A percentile compares a stretch with the other conserved stretches of the same genome.
Evolutionary conservation across 2,888 invertebrate species (phyloP).

Genomic region (Salticus scenicus): DNA sequence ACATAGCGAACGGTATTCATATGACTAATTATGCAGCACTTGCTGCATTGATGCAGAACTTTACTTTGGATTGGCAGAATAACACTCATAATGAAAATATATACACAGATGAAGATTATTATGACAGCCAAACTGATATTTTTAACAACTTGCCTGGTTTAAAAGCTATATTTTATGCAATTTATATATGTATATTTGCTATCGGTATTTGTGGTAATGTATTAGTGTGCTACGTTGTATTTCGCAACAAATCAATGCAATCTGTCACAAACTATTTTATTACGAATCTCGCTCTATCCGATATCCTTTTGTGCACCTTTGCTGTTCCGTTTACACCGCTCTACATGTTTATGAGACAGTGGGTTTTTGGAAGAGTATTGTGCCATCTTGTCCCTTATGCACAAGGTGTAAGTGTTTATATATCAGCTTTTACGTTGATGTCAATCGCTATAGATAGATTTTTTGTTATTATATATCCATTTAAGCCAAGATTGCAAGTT

Average conservation of each 20-base stretch:
- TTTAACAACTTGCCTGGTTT: slow-evolving; percentile 76
- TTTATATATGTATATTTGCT: slow-evolving; percentile 88
- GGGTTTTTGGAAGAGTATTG: slow-evolving; percentile 93
- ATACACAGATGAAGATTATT: slow-evolving; percentile 25
- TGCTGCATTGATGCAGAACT: slow-evolving; percentile 57
- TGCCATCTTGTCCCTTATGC: slow-evolving; percentile 96
- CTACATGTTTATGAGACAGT: slow-evolving; percentile 86
- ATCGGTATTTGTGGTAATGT: slow-evolving; percentile 92
- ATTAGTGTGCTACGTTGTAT: slow-evolving; percentile 95
- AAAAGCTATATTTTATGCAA: slow-evolving; percentile 84
- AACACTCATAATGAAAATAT: slow-evolving; percentile 18
- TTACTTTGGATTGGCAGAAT: slow-evolving; percentile 52
- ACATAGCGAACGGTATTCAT: slow-evolving; percentile 66
- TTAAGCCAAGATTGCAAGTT: slow-evolving; percentile 92
- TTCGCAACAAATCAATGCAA: slow-evolving; percentile 95
- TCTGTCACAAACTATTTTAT: slow-evolving; percentile 98
- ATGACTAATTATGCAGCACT: slow-evolving; percentile 62
- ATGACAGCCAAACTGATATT: slow-evolving; percentile 42
- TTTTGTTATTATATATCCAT: slow-evolving; percentile 97
- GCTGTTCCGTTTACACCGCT: slow-evolving; percentile 98
- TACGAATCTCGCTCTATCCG: slow-evolving; percentile 94
- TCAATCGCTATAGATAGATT: slow-evolving; percentile 98
- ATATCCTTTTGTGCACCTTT: slow-evolving; percentile 92
- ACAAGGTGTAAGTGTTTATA: slow-evolving; percentile 97
- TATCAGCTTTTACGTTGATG: slow-evolving; percentile 95